These are phyloP conservation scores for Serinus canaria DNA, from an alignment of 2,113 vertebrate species.

Conservation along the genomic window DNA sequence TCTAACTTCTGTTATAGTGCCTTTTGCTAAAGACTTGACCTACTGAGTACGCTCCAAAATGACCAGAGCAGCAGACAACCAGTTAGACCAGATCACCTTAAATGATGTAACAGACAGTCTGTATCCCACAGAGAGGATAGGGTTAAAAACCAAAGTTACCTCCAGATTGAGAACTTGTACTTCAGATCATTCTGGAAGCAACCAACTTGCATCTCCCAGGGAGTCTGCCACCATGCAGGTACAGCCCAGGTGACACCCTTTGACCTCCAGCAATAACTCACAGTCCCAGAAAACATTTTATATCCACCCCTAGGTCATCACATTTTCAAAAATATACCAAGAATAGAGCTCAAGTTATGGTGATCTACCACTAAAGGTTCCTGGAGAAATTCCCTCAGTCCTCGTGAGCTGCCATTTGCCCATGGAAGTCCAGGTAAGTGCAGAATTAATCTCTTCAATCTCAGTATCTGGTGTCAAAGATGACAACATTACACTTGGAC, in stretches of 20 bases:
- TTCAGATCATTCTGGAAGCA: background rate
- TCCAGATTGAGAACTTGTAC: background rate
- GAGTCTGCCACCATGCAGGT: background rate
- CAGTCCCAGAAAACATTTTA: background rate
- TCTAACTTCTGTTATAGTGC: background rate
- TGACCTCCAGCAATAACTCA: background rate
- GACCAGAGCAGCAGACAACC: background rate
- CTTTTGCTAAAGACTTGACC: background rate
- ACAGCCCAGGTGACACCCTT: background rate
- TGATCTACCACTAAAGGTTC: background rate
- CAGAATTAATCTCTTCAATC: background rate
- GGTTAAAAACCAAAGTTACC: fast-evolving
- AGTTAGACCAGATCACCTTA: background rate
- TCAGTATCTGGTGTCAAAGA: background rate
- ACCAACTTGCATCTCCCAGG: background rate
- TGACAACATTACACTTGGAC: background rate
- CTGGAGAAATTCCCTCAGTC: background rate
- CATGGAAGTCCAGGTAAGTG: background rate
- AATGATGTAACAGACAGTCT: background rate
- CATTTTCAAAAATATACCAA: background rate
- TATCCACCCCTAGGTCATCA: background rate
- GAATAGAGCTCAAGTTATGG: background rate
- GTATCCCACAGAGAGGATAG: background rate
- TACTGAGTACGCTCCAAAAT: background rate
- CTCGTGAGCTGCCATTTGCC: background rate